A percentile compares a stretch with the other conserved stretches of the same genome.
Conservation (phyloP, 2,797 vertebrate genomes). For the Esox lucius region DNA sequence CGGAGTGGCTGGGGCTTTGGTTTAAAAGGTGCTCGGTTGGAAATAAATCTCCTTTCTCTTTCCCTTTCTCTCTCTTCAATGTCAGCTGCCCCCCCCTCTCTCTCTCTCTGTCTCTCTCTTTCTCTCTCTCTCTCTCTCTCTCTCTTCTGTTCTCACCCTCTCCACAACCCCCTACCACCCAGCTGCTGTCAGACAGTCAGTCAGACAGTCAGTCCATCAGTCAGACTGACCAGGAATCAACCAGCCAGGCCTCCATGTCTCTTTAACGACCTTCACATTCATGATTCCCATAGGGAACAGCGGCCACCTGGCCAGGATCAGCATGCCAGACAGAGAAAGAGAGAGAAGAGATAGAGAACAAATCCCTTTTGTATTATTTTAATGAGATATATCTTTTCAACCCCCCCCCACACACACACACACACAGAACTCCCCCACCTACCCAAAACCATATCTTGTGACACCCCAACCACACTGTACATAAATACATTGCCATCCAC, state of each 20-base stretch:
- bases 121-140: not conserved
- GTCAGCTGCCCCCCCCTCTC: not conserved
- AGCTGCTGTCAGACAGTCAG: constrained; percentile 88
- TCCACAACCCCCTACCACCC: constrained; percentile 72
- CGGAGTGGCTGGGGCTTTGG: not conserved
- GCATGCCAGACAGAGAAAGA: constrained; percentile 58
- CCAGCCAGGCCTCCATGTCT: constrained; percentile 75
- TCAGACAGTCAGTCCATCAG: constrained; percentile 39
- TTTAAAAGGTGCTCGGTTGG: constrained; percentile 11
- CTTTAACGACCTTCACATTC: constrained; percentile 86
- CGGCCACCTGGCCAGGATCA: constrained; percentile 83
- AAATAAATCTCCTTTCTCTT: not conserved
- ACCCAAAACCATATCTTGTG: too few relatives aligned
- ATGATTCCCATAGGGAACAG: constrained; percentile 79
- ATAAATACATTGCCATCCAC: too few relatives aligned
- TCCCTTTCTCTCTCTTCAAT: not conserved
- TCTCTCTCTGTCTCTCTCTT: not conserved
- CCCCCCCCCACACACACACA: too few relatives aligned
- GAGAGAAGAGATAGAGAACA: not conserved
- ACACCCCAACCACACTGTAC: too few relatives aligned
- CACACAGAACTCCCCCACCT: too few relatives aligned
- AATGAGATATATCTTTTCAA: too few relatives aligned
- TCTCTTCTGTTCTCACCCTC: constrained; percentile 47
- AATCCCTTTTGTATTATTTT: too few relatives aligned
- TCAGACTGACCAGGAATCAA: constrained; percentile 66